A percentile compares a stretch with the other conserved stretches of the same genome.
Conservation (phyloP, 2,888 invertebrate species). For the Drosophila rubida region DNA sequence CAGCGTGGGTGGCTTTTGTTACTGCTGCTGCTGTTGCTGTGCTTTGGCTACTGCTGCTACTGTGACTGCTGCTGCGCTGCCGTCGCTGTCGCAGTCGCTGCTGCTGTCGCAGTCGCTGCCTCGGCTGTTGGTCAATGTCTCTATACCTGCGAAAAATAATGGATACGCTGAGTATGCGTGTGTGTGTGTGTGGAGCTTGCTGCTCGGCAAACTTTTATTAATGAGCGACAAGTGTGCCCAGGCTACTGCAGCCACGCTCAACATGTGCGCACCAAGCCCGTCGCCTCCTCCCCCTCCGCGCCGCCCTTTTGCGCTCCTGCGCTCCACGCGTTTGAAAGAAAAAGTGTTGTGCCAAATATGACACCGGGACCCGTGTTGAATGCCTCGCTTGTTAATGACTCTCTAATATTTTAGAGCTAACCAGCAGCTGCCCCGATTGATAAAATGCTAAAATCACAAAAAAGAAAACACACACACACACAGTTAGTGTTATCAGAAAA, state of each 20-base stretch:
- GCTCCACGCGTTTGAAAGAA: slow-evolving; percentile 11
- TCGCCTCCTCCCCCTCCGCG: background rate
- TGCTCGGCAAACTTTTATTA: slow-evolving; percentile 67
- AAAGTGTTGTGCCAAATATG: slow-evolving; percentile 37
- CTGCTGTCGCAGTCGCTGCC: slow-evolving; percentile 21
- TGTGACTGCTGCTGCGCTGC: slow-evolving; percentile 5
- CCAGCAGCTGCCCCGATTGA: slow-evolving; percentile 67
- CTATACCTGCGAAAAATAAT: slow-evolving; percentile 76
- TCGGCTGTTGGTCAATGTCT: slow-evolving; percentile 70
- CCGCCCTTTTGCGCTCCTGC: background rate
- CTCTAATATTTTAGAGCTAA: slow-evolving; percentile 65
- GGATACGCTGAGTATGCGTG: slow-evolving; percentile 41
- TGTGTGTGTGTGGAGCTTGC: slow-evolving; percentile 35
- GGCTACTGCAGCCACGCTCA: slow-evolving; percentile 50
- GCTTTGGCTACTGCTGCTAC: slow-evolving; percentile 11
- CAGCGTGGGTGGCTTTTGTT: slow-evolving; percentile 44
- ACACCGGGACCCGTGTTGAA: slow-evolving; percentile 33
- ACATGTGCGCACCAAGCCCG: slow-evolving; percentile 57
- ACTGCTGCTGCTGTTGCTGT: slow-evolving; percentile 10
- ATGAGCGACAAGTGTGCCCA: slow-evolving; percentile 78
- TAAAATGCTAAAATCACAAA: slow-evolving; percentile 46
- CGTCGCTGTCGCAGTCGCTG: slow-evolving; percentile 19
- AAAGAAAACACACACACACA: background rate
- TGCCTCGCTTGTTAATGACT: slow-evolving; percentile 59
- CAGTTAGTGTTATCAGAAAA: background rate